phyloP scores from a whole-genome alignment of 2,888 invertebrate genomes.

The Clistopyga incitator region DNA sequence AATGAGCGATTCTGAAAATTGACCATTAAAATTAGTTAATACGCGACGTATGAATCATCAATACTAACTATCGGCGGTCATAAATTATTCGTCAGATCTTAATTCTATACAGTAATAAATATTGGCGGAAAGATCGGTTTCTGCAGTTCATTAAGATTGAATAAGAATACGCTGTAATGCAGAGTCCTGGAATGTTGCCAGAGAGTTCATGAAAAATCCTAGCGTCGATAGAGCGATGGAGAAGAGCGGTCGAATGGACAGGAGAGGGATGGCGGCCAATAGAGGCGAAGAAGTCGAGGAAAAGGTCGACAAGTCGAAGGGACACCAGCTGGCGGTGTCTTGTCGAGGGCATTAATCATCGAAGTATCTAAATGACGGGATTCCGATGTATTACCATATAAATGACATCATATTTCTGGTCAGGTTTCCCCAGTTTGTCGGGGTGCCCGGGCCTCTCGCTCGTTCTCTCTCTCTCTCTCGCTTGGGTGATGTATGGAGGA shows the following conservation, averaged over 20 bases:
- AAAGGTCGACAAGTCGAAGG: conserved; percentile 68
- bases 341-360: conserved; percentile 84
- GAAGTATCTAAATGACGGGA: conserved; percentile 85
- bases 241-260: conserved; percentile 35
- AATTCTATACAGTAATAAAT: conserved; percentile 28
- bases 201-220: conserved; percentile 66
- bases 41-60: background rate
- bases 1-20: no score
- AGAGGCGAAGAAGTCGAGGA: conserved; percentile 59
- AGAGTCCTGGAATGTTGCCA: conserved; percentile 56
- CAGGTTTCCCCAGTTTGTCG: conserved; percentile 75
- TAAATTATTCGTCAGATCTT: conserved; percentile 26
- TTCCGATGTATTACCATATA: conserved; percentile 85
- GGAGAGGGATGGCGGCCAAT: conserved; percentile 12
- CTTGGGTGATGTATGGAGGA: conserved; percentile 83
- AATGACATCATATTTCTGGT: conserved; percentile 85
- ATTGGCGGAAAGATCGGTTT: conserved; percentile 12
- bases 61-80: background rate
- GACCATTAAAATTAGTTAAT: no score
- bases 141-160: conserved; percentile 47
- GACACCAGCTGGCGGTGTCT: conserved; percentile 82
- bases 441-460: conserved; percentile 57
- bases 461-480: conserved; percentile 55
- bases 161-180: conserved; percentile 7
- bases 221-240: conserved; percentile 41